Evolutionary conservation across 2,888 invertebrate genomes (phyloP), one percentile per base, ranked within the genome.

Genomic region (Synergus umbraculus): DNA sequence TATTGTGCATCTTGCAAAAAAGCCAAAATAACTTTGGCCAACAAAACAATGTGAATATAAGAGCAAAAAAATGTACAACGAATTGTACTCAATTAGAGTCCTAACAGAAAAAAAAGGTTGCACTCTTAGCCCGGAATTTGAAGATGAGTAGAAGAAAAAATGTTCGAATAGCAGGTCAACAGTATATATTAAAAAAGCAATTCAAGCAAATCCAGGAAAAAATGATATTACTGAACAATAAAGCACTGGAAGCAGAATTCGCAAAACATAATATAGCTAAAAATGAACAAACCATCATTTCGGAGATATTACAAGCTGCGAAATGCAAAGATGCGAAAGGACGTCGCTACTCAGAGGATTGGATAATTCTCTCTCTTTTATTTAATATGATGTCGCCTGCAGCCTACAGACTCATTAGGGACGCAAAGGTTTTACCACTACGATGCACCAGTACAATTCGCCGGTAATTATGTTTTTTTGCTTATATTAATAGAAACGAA

Each of bases 1-100:
- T 22, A 22, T 22, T 22, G 22, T 22, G 22, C 22, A 22, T 22
- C 22, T 22, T 22, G 22, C 22, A 22, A 22, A 22, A 22, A 1
- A 22, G 18, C 44, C 12, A 76, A 82, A 79, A 81, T 80, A 76
- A 81, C 80, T 77, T 77, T 78, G 79, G 58, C 76, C 76, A 81
- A 79, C 80, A 82, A 67, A 66, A 43, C 18, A 1, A 12, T 66
- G 1, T 8, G 66, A 12, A 8, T 66, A 7, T 43, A 43, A 43
- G 43, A 66, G 15, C 41, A 43, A 13, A 43, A 41, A 37, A 66
- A n/a, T 41, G 15, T 66, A n/a, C 8, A 66, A 43, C 13, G 43
- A 15, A 43, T 65, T 65, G 65, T 65, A 7, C n/a, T 65, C 15
- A 65, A 65, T 7, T 66, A 15, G 43, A 18, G 66, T 43, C n/a